Percentiles rank a stretch among this genome's conserved stretches.
phyloP scores from a whole-genome alignment of 2,797 vertebrate species.

The Sebastes iracundus region DNA sequence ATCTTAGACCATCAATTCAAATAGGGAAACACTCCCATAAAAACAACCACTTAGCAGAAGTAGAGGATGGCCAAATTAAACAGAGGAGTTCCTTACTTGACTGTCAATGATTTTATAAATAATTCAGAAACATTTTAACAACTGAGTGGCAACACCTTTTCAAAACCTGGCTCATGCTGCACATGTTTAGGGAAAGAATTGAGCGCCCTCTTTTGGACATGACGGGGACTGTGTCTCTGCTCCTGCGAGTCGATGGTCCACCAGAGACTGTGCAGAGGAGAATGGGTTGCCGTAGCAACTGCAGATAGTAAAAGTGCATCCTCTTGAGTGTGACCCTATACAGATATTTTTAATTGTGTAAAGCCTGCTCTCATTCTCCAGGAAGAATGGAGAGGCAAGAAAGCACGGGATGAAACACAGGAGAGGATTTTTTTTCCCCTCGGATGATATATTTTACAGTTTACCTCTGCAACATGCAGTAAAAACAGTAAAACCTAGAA shows the following conservation, averaged over 20 bases:
- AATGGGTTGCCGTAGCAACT: slow-evolving; percentile 79
- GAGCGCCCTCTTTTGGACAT: slow-evolving; percentile 64
- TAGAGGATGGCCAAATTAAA: not conserved
- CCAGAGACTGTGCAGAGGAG: slow-evolving; percentile 45
- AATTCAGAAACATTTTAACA: not conserved
- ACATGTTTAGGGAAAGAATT: slow-evolving; percentile 8
- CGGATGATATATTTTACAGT: not conserved
- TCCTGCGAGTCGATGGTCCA: slow-evolving; percentile 12
- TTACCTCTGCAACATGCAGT: not conserved
- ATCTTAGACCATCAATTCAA: not conserved
- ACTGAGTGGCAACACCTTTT: not conserved
- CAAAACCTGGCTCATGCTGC: not conserved
- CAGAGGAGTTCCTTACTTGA: not conserved
- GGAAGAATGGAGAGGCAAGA: slow-evolving; percentile 13
- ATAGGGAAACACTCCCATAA: not conserved
- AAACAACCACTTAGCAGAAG: not conserved
- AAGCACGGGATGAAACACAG: not conserved
- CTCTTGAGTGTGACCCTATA: slow-evolving; percentile 65
- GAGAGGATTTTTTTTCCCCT: not conserved
- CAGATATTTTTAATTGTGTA: slow-evolving; percentile 63
- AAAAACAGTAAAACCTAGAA: not conserved
- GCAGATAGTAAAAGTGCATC: slow-evolving; percentile 66
- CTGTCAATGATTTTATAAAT: not conserved
- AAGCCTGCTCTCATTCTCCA: slow-evolving; percentile 32
- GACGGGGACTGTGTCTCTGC: slow-evolving; percentile 2